A percentile compares a stretch with the other conserved stretches of the same genome.
Conservation (phyloP, 2,888 invertebrate species). For the Catotricha subobsoleta region DNA sequence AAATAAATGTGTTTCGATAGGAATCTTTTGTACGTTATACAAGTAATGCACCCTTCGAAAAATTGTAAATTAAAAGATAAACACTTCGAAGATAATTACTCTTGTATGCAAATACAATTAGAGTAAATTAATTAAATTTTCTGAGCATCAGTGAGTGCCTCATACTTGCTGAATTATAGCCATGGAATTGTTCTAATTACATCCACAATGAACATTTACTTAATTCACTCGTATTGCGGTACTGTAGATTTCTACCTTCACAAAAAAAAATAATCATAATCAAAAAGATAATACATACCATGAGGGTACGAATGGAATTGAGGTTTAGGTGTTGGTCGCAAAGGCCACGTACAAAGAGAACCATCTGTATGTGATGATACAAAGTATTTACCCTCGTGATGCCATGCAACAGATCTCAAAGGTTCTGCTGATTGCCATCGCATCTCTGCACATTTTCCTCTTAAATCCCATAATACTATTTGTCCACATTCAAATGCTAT, state of each 20-base stretch:
- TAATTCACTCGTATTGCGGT: too few species aligned
- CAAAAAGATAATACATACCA: slow-evolving; percentile 38
- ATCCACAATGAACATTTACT: too few species aligned
- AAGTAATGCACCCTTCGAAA: too few species aligned
- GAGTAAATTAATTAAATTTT: too few species aligned
- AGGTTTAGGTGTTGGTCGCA: slow-evolving; percentile 58
- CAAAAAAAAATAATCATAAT: slow-evolving; percentile 5
- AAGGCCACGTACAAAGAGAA: slow-evolving; percentile 83
- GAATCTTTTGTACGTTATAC: too few species aligned
- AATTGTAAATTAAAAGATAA: too few species aligned
- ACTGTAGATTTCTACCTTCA: too few species aligned
- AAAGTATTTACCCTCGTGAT: slow-evolving; percentile 93
- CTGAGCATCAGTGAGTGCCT: too few species aligned
- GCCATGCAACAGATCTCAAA: slow-evolving; percentile 84
- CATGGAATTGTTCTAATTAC: too few species aligned
- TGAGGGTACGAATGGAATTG: slow-evolving; percentile 76
- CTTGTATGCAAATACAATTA: too few species aligned
- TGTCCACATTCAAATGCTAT: slow-evolving; percentile 92
- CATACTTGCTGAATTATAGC: too few species aligned
- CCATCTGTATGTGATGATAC: slow-evolving; percentile 94
- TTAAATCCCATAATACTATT: slow-evolving; percentile 91
- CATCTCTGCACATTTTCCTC: slow-evolving; percentile 67
- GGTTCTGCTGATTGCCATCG: slow-evolving; percentile 61
- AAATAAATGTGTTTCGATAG: neutral
- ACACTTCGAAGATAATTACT: too few species aligned